Conservation (phyloP, 2,113 vertebrate species). For the Dasypus novemcinctus region DNA sequence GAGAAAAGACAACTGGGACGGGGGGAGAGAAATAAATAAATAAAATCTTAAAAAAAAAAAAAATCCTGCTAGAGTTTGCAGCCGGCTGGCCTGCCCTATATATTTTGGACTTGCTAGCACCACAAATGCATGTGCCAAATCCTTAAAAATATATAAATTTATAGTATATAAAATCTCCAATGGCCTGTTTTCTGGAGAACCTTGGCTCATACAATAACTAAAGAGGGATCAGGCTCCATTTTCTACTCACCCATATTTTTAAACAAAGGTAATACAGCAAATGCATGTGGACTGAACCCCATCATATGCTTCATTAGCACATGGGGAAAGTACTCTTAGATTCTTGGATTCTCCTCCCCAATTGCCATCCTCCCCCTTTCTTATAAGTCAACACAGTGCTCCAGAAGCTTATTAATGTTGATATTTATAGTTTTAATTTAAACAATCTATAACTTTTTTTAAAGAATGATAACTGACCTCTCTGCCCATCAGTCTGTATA, state of each 20-base stretch:
- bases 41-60: no score
- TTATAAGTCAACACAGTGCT: not conserved
- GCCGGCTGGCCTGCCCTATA: no score
- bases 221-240: not conserved
- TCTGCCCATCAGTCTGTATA: not conserved
- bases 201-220: not conserved
- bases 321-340: not conserved
- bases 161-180: no score
- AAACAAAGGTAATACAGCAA: not conserved
- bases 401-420: not conserved
- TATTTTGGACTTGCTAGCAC: no score
- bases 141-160: no score
- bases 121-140: no score
- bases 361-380: not conserved
- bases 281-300: not conserved
- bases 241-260: not conserved
- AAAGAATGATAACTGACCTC: not conserved
- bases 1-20: no score
- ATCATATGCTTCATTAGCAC: fast-evolving
- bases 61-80: no score
- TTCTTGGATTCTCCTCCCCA: not conserved
- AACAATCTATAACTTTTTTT: not conserved
- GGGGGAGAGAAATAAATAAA: no score
- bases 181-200: no score
- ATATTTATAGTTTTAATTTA: not conserved